Conservation (phyloP, 2,113 vertebrate genomes). For the Megaleporinus macrocephalus region DNA sequence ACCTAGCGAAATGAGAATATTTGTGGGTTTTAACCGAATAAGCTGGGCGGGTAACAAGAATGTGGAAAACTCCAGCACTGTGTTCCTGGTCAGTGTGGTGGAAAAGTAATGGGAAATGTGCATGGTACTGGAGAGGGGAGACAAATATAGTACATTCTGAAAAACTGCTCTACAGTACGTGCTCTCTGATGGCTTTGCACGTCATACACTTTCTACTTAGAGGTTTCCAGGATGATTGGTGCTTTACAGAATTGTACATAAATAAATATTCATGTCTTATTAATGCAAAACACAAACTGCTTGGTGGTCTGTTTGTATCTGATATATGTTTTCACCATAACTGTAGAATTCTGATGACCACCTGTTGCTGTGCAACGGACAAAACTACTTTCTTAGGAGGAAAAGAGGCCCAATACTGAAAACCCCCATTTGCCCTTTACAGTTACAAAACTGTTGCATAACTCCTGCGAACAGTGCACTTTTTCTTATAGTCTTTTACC, state of each 20-base stretch:
- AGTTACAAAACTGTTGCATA: no score
- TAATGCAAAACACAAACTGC: not conserved
- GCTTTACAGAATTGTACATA: not conserved
- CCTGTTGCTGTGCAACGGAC: no score
- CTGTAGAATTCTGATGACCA: no score
- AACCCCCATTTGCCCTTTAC: no score
- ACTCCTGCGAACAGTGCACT: no score
- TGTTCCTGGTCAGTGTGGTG: conserved; percentile 39
- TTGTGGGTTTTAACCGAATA: conserved; percentile 55
- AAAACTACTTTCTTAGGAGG: no score
- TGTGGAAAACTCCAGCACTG: conserved; percentile 53
- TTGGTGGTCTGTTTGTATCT: not conserved
- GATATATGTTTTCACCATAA: no score
- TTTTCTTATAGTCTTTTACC: no score
- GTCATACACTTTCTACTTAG: not conserved
- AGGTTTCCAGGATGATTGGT: not conserved
- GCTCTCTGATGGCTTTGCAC: not conserved
- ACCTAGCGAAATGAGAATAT: conserved; percentile 49
- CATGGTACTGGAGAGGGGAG: conserved; percentile 9
- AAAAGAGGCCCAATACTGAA: no score
- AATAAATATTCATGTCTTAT: not conserved
- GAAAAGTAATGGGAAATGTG: conserved; percentile 40
- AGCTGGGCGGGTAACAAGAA: conserved; percentile 58
- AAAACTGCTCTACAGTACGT: conserved; percentile 25
- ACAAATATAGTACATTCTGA: conserved; percentile 35